Evolutionary conservation across 2,888 invertebrate genomes (phyloP), one percentile per base, ranked within the genome.

Genomic region (Eupithecia subumbrata): DNA sequence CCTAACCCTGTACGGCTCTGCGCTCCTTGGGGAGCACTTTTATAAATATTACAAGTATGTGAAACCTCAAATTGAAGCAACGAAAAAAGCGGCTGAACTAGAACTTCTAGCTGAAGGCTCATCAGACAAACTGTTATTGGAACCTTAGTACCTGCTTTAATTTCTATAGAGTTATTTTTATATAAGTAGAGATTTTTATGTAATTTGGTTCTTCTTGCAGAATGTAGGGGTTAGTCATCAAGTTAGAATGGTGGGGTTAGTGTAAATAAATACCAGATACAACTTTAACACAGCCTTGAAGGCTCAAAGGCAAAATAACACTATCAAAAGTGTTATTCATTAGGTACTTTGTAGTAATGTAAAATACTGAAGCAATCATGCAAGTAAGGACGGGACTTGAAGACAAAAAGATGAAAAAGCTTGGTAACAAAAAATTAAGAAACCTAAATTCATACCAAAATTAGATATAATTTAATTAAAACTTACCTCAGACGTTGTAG

Each of bases 31-130:
- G 12, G 88, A 92, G 37, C 91, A 91, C 80, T 88, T 88, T 71
- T 95, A 92, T 78, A 87, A 92, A 71, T 96, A 95, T 82, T 89
- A 88, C 74, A 89, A 84, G 76, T 89, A 95, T 83, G 88, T 94
- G 1, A 89, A 89, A 80, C 96, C 96, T 1, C 89, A 88, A 80
- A 86, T 91, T 73, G 84, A 90, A 76, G 89, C 92, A n/a, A 82
- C 87, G 0, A 90, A 90, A 73, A 87, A 86, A 76, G 89, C 90
- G 5, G 90, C 92, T 9, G 90, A 95, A 80, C 84, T 88, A 77
- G 95, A 95, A 84, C 86, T 96, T 2, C 83, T 96, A 67, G 83
- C 89, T 4, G 96, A 96, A 89, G 96, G 96, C 56, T 85, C 95
- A 34, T 88, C 91, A 18, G 93, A 94, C 56, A 91, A 88, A 84